These are phyloP conservation scores for Halictus quadricinctus DNA, from an alignment of 2,888 invertebrate species.

Conservation along the genomic window DNA sequence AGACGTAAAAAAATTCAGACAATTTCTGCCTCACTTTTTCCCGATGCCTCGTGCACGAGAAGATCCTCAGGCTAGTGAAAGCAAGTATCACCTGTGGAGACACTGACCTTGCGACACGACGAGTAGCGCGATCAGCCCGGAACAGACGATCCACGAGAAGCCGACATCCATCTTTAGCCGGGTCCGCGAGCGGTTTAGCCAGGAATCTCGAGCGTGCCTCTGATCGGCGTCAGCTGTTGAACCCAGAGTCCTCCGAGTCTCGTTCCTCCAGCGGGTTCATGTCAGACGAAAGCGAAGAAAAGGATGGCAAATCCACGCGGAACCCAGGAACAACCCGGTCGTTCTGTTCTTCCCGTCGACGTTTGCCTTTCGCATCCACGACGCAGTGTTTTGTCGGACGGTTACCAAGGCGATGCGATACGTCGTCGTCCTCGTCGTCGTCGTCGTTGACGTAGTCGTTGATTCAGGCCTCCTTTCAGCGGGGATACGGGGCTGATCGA, in stretches of 20 bases:
- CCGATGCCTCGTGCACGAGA: background rate
- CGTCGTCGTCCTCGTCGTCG: background rate
- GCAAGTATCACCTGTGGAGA: background rate
- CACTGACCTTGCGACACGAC: slow-evolving; percentile 65
- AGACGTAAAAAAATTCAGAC: too few relatives aligned
- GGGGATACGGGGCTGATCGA: slow-evolving; percentile 57
- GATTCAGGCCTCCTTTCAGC: slow-evolving; percentile 23
- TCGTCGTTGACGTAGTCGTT: slow-evolving; percentile 16
- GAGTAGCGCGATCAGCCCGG: slow-evolving; percentile 52
- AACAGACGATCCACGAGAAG: slow-evolving; percentile 51
- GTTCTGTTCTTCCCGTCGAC: slow-evolving; percentile 9
- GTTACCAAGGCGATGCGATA: slow-evolving; percentile 65
- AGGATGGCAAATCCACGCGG: slow-evolving; percentile 39
- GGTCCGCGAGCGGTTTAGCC: slow-evolving; percentile 26
- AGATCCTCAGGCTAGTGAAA: background rate
- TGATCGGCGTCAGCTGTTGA: slow-evolving; percentile 64
- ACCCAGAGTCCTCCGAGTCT: slow-evolving; percentile 37
- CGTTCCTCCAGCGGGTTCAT: slow-evolving; percentile 56
- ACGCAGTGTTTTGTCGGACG: slow-evolving; percentile 61
- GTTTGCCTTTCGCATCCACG: slow-evolving; percentile 19
- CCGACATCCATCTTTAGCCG: slow-evolving; percentile 58
- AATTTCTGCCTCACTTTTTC: too few relatives aligned
- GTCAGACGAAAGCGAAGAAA: slow-evolving; percentile 46
- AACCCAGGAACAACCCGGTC: background rate
- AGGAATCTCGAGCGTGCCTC: slow-evolving; percentile 44